Evolutionary conservation across 2,113 vertebrate species (phyloP), one percentile per base, ranked within the genome.

Genomic region (Petroica traversi): DNA sequence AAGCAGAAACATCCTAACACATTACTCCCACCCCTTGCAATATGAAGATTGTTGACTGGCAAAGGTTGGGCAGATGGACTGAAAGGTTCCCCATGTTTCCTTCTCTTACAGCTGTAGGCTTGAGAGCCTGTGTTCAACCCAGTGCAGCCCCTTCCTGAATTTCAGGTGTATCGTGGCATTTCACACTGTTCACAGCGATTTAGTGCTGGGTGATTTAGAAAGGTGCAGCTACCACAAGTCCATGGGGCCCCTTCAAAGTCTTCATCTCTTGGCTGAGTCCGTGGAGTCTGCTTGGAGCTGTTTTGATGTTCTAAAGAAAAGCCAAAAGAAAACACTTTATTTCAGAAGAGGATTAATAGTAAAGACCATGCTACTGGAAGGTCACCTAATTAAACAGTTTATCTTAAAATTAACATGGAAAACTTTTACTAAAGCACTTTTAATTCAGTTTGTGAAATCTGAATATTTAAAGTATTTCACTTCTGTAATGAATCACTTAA

Each of bases 141-240:
- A 96, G 28, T 43, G 89, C 79, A 93, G 91, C 72, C 71, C 86
- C 74, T 51, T 84, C 95, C 66, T 43, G 77, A 92, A 91, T 97
- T 92, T 99, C 99, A 99, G 97, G 99, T 99, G 98, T 99, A 99
- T 97, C 99, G 98, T 2, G 99, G 99, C 99, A 99, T 99, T 97
- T 99, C 99, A 75, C 99, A 99, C 96, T 99, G 99, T 98, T 99
- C 99, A 96, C 99, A 99, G 97, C 99, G 99, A 97, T 99, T 99
- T 87, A 99, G 98, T 63, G 99, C 99, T 49, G 99, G 99, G 89
- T 99, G 99, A 97, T 99, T 99, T 96, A 99, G 99, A 97, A 99
- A 99, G 95, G 99, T 99, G 98, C 99, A 99, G 97, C 99, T 99
- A 92, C 99, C 99, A 97, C 99, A 99, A 98, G 99, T 99, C 99